Base-by-base conservation (phyloP, 2,797 vertebrate species). In the Aselliscus stoliczkanus region DNA sequence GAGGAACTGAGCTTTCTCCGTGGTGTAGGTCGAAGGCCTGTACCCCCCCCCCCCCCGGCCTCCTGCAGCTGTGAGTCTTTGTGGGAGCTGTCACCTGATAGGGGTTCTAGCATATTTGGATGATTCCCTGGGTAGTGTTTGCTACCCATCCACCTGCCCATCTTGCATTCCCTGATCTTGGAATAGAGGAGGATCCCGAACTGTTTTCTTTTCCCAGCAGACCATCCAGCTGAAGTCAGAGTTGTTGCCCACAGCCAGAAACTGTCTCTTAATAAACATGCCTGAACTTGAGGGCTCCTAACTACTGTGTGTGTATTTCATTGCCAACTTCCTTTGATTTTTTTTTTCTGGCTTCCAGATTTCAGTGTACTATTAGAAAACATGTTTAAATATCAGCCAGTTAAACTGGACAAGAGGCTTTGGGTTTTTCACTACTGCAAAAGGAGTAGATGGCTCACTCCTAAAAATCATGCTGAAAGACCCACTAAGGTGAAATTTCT, bases 261-360 rank as follows among this genome's bases (percentile, higher is more conserved):
- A 58, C 82, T 67, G 67, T 50, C 60, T 97, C 80, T 70, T 83
- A 83, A 65, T 64, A 90, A 93, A 89, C 96, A 2, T 93, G 94
- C 89, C 93, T 94, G 77, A 96, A 81, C 96, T 95, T 0, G 88
- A 94, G 79, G 83, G 34, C 83, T 96, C 86, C 80, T 94, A 42
- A 89, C 75, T 83, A 47, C 56, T 29, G 10, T 76, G 84, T 83
- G 34, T 88, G 47, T 75, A 79, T 69, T 44, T 93, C 69, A 21
- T 39, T 93, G 85, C 84, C 95, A 93, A 50, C 76, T 93, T 95
- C 86, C 67, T 93, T 81, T 88, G 64, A 56, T 88, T 75, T 58
- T 58, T 70, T 86, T 27, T 42, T 27, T 47, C 50, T 67, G 39
- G 20, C 47, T 95, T 93, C 25, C 47, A 94, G 23, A 93, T 81